Conservation (phyloP, 2,113 vertebrate genomes). For the Chlorocebus sabaeus region DNA sequence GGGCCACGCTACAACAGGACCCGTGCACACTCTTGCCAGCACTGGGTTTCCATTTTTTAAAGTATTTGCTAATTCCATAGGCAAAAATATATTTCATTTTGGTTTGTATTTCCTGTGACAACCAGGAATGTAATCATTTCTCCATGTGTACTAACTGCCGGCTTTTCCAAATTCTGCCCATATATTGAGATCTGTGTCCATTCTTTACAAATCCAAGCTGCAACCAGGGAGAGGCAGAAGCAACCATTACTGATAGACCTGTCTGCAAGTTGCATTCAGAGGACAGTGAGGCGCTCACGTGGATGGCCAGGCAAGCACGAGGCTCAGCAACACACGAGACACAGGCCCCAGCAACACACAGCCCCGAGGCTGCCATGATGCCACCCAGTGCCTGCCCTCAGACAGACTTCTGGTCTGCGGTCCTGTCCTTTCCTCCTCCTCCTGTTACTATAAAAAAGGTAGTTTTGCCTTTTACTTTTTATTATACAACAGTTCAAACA, state of each 20-base stretch:
- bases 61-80: neutral
- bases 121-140: neutral
- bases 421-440: neutral
- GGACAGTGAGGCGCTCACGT: neutral
- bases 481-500: neutral
- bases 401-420: too few species aligned
- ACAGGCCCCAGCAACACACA: neutral
- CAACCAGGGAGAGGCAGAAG: neutral
- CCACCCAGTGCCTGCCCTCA: too few species aligned
- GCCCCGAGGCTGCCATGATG: too few species aligned
- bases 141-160: neutral
- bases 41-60: neutral
- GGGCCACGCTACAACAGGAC: neutral
- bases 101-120: neutral
- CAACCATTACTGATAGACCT: neutral
- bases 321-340: neutral
- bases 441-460: neutral
- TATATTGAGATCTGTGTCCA: neutral
- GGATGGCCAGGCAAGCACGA: neutral
- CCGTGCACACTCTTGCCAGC: neutral
- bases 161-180: neutral
- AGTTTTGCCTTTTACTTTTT: neutral
- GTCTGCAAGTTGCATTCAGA: neutral
- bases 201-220: neutral
- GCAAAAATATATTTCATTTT: neutral